These are phyloP conservation scores for Dipodomys ordii DNA, from an alignment of 2,113 vertebrate genomes.

Conservation along the genomic window DNA sequence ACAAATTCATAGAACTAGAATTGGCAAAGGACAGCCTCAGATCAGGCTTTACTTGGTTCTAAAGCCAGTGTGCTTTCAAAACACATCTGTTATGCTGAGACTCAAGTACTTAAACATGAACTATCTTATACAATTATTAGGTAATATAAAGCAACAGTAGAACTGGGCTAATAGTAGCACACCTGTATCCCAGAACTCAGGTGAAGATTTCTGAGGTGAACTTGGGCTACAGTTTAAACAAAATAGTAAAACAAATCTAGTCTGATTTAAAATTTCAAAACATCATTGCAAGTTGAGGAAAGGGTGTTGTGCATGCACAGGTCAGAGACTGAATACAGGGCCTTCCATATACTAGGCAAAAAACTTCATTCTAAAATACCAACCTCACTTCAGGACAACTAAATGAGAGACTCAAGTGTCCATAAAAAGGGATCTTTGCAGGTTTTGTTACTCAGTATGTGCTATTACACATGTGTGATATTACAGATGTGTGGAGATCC, in stretches of 20 bases:
- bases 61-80: neutral
- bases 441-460: neutral
- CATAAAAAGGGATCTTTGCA: neutral
- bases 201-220: too few relatives aligned
- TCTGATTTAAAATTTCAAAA: slow-evolving; percentile 24
- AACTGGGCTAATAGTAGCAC: too few relatives aligned
- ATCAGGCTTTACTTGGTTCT: too few relatives aligned
- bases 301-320: neutral
- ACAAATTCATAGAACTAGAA: neutral
- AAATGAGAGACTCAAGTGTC: too few relatives aligned
- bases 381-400: neutral
- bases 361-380: slow-evolving; percentile 2
- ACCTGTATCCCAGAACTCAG: too few relatives aligned
- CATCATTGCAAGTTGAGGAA: too few relatives aligned
- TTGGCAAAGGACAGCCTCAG: neutral
- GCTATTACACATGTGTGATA: neutral
- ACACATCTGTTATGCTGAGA: neutral
- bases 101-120: neutral
- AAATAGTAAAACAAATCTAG: neutral
- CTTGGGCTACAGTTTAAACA: too few relatives aligned
- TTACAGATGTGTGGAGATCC: neutral
- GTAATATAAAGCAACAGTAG: neutral
- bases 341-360: neutral
- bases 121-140: neutral
- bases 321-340: neutral